phyloP scores from a whole-genome alignment of 2,797 vertebrate species.

The Pseudochromis fuscus region DNA sequence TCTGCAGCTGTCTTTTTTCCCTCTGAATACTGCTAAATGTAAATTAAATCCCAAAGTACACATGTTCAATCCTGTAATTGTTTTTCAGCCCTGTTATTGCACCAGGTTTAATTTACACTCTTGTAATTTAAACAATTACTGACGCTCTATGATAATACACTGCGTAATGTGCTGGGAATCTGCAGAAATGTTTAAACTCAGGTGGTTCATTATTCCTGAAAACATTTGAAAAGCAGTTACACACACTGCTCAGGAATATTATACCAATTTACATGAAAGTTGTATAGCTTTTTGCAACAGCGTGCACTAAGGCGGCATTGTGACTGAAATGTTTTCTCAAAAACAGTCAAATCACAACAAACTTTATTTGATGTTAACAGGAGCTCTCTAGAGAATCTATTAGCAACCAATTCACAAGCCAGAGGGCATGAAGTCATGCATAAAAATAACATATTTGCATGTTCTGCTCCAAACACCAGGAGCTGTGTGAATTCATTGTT shows the following conservation, averaged over 20 bases:
- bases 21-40: background rate
- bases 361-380: conserved; percentile 50
- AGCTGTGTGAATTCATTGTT: conserved; percentile 18
- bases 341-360: conserved; percentile 45
- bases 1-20: conserved; percentile 8
- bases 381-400: conserved; percentile 51
- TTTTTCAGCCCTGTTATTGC: conserved; percentile 5
- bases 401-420: conserved; percentile 47
- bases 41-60: conserved; percentile 3
- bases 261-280: conserved; percentile 29
- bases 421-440: conserved; percentile 43
- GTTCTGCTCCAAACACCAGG: conserved; percentile 23
- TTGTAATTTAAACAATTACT: conserved; percentile 1
- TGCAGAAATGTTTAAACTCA: conserved; percentile 17
- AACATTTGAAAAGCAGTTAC: conserved; percentile 17
- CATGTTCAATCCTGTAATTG: background rate
- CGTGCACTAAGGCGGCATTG: background rate
- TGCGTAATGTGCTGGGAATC: conserved; percentile 2
- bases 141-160: background rate
- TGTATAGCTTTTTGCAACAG: conserved; percentile 11
- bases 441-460: conserved; percentile 54
- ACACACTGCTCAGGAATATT: conserved; percentile 4
- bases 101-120: conserved; percentile 6
- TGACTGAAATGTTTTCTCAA: conserved; percentile 29
- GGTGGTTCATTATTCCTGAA: conserved; percentile 28